phyloP scores from a whole-genome alignment of 2,113 vertebrate species.

The Prionailurus viverrinus region DNA sequence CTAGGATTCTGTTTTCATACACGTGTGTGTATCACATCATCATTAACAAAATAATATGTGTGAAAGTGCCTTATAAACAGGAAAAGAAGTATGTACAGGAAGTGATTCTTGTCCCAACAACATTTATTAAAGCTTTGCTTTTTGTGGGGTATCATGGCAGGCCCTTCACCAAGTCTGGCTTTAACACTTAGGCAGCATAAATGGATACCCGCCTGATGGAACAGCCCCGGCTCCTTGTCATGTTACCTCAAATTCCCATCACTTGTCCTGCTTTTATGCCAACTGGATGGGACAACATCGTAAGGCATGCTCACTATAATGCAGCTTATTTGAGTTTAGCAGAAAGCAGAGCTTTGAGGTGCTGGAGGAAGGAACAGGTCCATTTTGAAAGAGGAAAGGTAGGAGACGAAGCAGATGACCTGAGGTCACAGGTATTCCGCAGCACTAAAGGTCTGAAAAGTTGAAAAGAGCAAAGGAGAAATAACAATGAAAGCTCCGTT shows the following conservation, averaged over 20 bases:
- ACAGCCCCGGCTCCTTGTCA: not conserved
- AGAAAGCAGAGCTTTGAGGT: not conserved
- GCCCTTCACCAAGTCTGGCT: not conserved
- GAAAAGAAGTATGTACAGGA: not conserved
- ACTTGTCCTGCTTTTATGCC: not conserved
- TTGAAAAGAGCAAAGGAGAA: not conserved
- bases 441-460: not conserved
- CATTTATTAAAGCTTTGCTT: not conserved
- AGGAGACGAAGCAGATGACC: not conserved
- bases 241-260: not conserved
- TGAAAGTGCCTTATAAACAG: not conserved
- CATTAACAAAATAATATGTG: not conserved
- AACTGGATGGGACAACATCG: not conserved
- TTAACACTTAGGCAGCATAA: not conserved
- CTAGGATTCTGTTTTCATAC: not conserved
- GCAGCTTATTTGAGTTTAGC: not conserved
- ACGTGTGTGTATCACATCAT: not conserved
- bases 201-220: not conserved
- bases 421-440: not conserved
- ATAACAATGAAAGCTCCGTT: not conserved
- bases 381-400: not conserved
- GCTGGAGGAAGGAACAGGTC: not conserved
- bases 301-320: not conserved
- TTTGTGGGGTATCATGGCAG: not conserved
- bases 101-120: not conserved